Conservation (phyloP, 1,140 invertebrate genomes). For the Eumaeus atala region DNA sequence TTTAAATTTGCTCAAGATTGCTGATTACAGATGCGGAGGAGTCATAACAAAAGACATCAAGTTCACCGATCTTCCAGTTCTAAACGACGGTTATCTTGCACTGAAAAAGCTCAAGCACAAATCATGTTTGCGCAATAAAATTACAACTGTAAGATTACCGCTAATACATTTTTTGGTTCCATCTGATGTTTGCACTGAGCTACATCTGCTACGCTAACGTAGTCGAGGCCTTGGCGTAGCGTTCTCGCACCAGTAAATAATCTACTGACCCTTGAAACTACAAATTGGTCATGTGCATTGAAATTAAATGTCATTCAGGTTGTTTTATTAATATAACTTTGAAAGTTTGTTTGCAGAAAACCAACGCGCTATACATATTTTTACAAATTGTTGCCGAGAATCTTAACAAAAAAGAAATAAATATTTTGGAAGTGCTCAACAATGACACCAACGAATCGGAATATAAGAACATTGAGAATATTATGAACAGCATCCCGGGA, state of each 20-base stretch:
- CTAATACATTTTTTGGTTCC: neutral
- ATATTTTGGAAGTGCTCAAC: neutral
- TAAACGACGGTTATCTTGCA: neutral
- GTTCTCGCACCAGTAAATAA: no score
- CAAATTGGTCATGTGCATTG: no score
- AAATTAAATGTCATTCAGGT: no score
- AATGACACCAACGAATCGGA: neutral
- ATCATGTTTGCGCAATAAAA: neutral
- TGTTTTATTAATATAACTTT: no score
- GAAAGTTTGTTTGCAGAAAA: neutral
- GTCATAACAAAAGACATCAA: slow-evolving; percentile 15
- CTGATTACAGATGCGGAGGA: slow-evolving; percentile 17
- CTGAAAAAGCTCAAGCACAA: neutral
- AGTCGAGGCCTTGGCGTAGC: no score
- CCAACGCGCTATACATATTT: neutral
- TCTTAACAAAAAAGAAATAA: neutral
- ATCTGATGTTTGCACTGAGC: no score
- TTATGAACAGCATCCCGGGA: neutral
- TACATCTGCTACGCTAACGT: no score
- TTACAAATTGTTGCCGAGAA: slow-evolving; percentile 2
- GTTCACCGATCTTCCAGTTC: slow-evolving; percentile 12
- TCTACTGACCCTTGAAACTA: no score
- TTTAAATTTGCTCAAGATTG: no score
- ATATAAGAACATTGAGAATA: neutral
- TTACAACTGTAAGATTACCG: neutral